phyloP scores from a whole-genome alignment of 1,140 invertebrate genomes.

The Parapsyche elsis region DNA sequence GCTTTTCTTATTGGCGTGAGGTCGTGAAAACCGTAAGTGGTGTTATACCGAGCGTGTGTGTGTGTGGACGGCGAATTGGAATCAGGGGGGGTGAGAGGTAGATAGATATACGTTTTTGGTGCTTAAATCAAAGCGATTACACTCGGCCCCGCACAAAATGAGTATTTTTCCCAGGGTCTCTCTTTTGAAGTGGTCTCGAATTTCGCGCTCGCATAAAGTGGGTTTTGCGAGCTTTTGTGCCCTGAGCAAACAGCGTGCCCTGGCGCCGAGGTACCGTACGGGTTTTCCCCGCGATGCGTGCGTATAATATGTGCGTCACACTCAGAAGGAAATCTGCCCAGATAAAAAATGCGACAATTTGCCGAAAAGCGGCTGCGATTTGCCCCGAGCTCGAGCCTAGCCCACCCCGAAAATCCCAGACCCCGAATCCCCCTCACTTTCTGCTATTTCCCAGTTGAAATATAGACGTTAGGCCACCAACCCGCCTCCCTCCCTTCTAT shows the following conservation, averaged over 20 bases:
- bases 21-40: too few species aligned
- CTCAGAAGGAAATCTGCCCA: slow-evolving; percentile 8
- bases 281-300: background rate
- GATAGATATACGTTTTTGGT: background rate
- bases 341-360: slow-evolving; percentile 33
- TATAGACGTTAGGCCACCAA: background rate
- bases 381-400: background rate
- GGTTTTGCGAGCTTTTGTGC: slow-evolving; percentile 3
- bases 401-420: background rate
- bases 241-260: background rate
- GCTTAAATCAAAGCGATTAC: slow-evolving; percentile 24
- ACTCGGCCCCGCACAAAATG: background rate
- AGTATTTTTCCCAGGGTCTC: slow-evolving; percentile 1
- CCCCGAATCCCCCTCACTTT: background rate
- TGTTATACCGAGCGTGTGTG: too few species aligned
- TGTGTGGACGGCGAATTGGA: too few species aligned
- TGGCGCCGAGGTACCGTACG: too few species aligned
- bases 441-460: background rate
- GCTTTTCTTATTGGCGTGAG: too few species aligned
- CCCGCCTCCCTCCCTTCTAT: background rate
- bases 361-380: slow-evolving; percentile 22
- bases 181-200: slow-evolving; percentile 22
- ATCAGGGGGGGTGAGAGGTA: too few species aligned
- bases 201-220: slow-evolving; percentile 10
- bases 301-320: background rate